phyloP scores from a whole-genome alignment of 2,888 invertebrate genomes.

The Coronaproctus castanopsis region DNA sequence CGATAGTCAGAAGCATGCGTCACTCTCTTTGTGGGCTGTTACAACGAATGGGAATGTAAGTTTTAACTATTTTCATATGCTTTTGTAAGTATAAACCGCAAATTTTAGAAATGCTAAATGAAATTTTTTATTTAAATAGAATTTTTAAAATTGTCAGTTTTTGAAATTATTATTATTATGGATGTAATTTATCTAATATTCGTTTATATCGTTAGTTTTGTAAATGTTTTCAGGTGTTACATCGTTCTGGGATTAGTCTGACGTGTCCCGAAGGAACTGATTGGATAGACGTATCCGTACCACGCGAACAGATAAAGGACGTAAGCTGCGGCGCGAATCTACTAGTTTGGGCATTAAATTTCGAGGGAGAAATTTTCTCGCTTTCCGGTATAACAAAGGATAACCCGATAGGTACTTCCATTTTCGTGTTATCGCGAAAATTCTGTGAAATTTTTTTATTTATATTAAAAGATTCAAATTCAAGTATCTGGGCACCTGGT shows the following conservation, averaged over 20 bases:
- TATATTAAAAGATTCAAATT: too few relatives aligned
- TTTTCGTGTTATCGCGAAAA: too few relatives aligned
- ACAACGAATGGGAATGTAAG: constrained; percentile 68
- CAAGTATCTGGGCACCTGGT: too few relatives aligned
- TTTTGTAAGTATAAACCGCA: too few relatives aligned
- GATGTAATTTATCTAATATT: too few relatives aligned
- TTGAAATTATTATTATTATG: too few relatives aligned
- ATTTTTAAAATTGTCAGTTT: too few relatives aligned
- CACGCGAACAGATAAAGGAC: constrained; percentile 50
- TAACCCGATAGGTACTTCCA: constrained; percentile 41
- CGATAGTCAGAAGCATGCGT: constrained; percentile 45
- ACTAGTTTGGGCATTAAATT: constrained; percentile 66
- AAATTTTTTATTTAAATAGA: too few relatives aligned
- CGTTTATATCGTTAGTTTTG: too few relatives aligned
- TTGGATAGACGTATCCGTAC: constrained; percentile 57
- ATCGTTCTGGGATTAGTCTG: constrained; percentile 56
- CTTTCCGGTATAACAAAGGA: constrained; percentile 67
- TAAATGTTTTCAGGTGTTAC: constrained; percentile 59
- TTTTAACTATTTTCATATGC: too few relatives aligned
- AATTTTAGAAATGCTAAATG: too few relatives aligned
- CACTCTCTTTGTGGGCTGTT: constrained; percentile 69
- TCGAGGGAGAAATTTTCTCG: constrained; percentile 63
- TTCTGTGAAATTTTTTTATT: too few relatives aligned
- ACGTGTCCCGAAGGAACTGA: constrained; percentile 68
- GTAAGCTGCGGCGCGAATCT: constrained; percentile 59